Evolutionary conservation across 2,113 vertebrate genomes (phyloP).

Genomic region (Taurulus bubalis): DNA sequence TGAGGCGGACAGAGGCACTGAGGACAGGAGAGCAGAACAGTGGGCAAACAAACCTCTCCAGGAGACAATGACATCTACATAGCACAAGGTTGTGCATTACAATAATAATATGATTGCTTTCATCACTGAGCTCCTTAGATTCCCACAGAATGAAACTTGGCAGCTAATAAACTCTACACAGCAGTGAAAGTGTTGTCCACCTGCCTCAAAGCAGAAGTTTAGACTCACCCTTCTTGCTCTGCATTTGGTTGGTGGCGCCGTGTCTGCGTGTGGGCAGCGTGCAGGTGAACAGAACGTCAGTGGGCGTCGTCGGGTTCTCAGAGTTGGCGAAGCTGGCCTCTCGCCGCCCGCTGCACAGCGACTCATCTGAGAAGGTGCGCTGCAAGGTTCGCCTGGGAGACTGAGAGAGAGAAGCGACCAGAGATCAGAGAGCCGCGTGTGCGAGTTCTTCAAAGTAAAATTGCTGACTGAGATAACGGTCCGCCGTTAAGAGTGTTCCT

Average conservation of each 20-base stretch:
- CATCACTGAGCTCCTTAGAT: not conserved
- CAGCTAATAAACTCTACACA: not conserved
- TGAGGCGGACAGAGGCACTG: slow-evolving; percentile 88
- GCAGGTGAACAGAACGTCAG: slow-evolving; percentile 88
- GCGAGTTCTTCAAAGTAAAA: not conserved
- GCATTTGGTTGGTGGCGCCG: slow-evolving; percentile 69
- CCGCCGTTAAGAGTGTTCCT: slow-evolving; percentile 25
- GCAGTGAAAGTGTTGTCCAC: not conserved
- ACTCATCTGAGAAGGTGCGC: slow-evolving; percentile 92
- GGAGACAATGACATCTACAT: not conserved
- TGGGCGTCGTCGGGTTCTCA: slow-evolving; percentile 79
- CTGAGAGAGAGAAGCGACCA: slow-evolving; percentile 50
- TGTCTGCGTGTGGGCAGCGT: slow-evolving; percentile 88
- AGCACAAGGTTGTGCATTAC: not conserved
- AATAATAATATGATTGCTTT: not conserved
- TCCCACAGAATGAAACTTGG: not conserved
- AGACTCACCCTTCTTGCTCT: slow-evolving; percentile 86
- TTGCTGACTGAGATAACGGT: rapidly evolving
- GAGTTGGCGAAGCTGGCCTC: slow-evolving; percentile 85
- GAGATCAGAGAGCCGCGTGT: slow-evolving; percentile 32
- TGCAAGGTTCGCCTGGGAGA: slow-evolving; percentile 89
- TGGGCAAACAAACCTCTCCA: slow-evolving; percentile 16
- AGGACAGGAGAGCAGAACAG: slow-evolving; percentile 2
- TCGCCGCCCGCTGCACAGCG: slow-evolving; percentile 90
- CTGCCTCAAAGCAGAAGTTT: not conserved